phyloP scores from a whole-genome alignment of 2,797 vertebrate species.

The Cryptoprocta ferox region DNA sequence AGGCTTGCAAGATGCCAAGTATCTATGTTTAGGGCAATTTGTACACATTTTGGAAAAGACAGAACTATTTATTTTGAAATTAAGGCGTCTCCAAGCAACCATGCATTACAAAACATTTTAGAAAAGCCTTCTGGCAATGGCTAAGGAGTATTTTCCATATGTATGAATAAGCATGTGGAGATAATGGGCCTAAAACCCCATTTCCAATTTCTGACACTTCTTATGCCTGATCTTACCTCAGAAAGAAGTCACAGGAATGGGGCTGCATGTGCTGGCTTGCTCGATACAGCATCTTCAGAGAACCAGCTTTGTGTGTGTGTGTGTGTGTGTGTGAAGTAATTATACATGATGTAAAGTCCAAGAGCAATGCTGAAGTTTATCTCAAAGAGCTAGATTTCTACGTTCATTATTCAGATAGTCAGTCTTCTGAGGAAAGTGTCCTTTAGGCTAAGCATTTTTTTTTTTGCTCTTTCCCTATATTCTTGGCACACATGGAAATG shows the following conservation, averaged over 20 bases:
- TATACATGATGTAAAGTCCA: conserved; percentile 11
- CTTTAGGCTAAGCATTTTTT: background rate
- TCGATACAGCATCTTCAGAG: background rate
- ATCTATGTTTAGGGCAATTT: conserved; percentile 4
- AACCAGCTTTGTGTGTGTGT: background rate
- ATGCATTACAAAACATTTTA: conserved; percentile 42
- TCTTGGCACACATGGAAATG: conserved; percentile 26
- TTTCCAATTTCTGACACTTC: conserved; percentile 29
- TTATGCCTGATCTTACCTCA: background rate
- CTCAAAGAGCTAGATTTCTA: background rate
- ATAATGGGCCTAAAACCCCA: conserved; percentile 18
- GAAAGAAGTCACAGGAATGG: background rate
- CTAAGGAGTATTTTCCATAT: conserved; percentile 36
- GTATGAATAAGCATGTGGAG: background rate
- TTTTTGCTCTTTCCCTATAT: background rate
- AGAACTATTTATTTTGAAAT: conserved; percentile 68
- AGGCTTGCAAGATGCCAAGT: background rate
- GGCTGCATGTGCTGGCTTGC: background rate
- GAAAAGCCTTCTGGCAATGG: conserved; percentile 46
- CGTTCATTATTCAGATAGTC: background rate
- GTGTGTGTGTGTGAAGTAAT: conserved; percentile 19
- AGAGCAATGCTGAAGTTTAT: background rate
- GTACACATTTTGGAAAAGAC: conserved; percentile 48
- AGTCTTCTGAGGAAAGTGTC: background rate
- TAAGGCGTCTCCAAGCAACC: conserved; percentile 57